Percentiles rank a stretch among this genome's conserved stretches.
Evolutionary conservation across 2,113 vertebrate species (phyloP).

Genomic region (Neogobius melanostomus): DNA sequence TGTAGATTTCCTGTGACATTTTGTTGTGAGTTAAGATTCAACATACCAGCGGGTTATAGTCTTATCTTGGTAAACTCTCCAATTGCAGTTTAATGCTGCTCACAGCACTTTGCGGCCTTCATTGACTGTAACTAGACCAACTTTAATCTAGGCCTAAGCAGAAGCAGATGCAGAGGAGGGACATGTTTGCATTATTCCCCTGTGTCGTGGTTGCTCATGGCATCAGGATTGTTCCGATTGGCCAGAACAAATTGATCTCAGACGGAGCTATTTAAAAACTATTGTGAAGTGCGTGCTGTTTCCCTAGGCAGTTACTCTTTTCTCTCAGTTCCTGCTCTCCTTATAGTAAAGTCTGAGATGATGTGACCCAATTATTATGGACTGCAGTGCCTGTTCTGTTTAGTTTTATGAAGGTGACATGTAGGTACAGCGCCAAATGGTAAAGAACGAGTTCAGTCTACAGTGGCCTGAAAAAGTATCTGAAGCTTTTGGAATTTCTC

Average conservation of each 20-base stretch:
- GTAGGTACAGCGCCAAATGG: neutral
- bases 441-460: neutral
- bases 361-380: conserved; percentile 42
- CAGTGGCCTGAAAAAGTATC: too few relatives aligned
- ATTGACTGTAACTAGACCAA: conserved; percentile 33
- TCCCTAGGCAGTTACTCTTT: conserved; percentile 22
- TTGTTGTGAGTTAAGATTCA: neutral
- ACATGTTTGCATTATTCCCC: conserved; percentile 35
- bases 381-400: conserved; percentile 16
- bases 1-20: neutral
- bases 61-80: conserved; percentile 13
- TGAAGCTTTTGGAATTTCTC: too few relatives aligned
- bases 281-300: conserved; percentile 27
- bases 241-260: conserved; percentile 55
- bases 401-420: conserved; percentile 6
- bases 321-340: neutral
- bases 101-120: conserved; percentile 20
- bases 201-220: conserved; percentile 41
- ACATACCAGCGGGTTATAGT: neutral
- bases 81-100: conserved; percentile 15
- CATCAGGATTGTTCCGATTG: conserved; percentile 34
- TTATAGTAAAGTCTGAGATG: conserved; percentile 31
- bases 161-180: conserved; percentile 47
- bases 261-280: conserved; percentile 38
- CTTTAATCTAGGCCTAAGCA: conserved; percentile 36